These are phyloP conservation scores for Dysidea cf. avara DNA, from an alignment of 37 sponge, comb jelly and placozoan species.

Conservation along the genomic window DNA sequence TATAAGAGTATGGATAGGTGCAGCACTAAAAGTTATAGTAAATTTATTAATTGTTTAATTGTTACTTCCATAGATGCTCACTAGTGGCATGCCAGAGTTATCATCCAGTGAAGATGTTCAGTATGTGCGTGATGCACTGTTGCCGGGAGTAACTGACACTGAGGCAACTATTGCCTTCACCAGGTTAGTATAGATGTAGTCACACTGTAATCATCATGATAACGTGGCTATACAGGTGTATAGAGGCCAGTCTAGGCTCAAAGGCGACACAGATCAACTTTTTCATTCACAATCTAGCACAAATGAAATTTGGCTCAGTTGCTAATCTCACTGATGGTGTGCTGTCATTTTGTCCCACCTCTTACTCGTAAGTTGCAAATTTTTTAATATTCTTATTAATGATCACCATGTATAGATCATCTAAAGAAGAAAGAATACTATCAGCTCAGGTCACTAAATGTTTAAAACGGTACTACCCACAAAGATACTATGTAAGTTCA, in stretches of 20 bases:
- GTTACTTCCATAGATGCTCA: constrained; percentile 51
- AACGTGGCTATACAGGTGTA: constrained; percentile 45
- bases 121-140: constrained; percentile 75
- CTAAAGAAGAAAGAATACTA: constrained; percentile 55
- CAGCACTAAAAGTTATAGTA: neutral
- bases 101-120: constrained; percentile 72
- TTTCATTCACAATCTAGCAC: constrained; percentile 91
- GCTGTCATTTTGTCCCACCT: constrained; percentile 34
- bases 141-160: constrained; percentile 50
- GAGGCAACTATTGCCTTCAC: constrained; percentile 77
- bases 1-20: neutral
- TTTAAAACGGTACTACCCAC: constrained; percentile 73
- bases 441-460: constrained; percentile 51
- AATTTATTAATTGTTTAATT: neutral
- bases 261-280: constrained; percentile 85
- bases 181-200: constrained; percentile 27
- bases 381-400: too few relatives aligned
- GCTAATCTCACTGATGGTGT: constrained; percentile 10
- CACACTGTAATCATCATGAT: neutral
- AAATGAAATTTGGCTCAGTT: constrained; percentile 55
- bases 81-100: constrained; percentile 63
- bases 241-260: constrained; percentile 75
- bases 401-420: too few relatives aligned
- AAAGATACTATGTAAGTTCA: constrained; percentile 63
- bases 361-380: constrained; percentile 1